Percentiles rank a stretch among this genome's conserved stretches.
These are phyloP conservation scores for Calosoma granatense DNA, from an alignment of 1,140 invertebrate species.

Conservation along the genomic window DNA sequence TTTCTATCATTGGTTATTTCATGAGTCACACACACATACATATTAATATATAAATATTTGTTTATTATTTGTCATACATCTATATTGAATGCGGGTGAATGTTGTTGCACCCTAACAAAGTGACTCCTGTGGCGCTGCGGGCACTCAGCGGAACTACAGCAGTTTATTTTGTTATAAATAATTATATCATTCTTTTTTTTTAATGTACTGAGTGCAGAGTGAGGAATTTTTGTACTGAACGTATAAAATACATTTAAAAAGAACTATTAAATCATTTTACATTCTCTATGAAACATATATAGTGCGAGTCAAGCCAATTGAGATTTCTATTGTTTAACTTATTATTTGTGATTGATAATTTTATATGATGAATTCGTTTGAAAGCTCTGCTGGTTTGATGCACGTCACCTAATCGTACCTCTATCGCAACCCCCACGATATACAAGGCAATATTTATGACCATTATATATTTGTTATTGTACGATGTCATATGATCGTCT, in stretches of 20 bases:
- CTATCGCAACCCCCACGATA: not conserved
- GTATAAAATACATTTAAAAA: not conserved
- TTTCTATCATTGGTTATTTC: not conserved
- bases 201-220: slow-evolving; percentile 2
- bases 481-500: not conserved
- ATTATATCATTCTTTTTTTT: slow-evolving; percentile 2
- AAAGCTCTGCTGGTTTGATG: slow-evolving; percentile 1
- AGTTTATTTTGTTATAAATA: not conserved
- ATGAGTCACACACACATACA: no score
- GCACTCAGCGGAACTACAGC: not conserved
- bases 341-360: not conserved
- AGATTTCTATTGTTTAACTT: not conserved
- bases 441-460: not conserved
- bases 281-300: not conserved
- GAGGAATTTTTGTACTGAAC: slow-evolving; percentile 2
- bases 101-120: no score
- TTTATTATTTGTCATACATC: no score
- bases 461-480: not conserved
- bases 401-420: not conserved
- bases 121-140: not conserved
- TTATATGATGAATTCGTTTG: not conserved
- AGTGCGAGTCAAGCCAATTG: not conserved
- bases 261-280: not conserved
- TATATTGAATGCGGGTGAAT: no score
- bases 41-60: no score